Conservation (phyloP, 1,140 invertebrate species). For the Conus betulinus region DNA sequence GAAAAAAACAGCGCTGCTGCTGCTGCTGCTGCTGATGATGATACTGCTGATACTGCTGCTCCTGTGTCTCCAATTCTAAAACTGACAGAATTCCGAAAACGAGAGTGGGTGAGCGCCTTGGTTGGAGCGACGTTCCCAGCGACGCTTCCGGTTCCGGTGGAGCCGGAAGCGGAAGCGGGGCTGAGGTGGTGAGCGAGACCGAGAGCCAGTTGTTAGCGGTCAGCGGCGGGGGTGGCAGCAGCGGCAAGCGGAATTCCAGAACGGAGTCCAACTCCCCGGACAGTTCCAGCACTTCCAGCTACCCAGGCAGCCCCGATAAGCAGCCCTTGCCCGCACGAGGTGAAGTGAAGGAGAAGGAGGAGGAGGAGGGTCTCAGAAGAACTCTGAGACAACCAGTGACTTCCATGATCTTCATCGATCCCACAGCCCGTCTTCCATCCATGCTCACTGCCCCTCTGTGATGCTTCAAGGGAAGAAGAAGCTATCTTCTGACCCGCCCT, state of each 20-base stretch:
- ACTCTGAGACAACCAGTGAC: neutral
- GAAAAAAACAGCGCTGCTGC: neutral
- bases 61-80: neutral
- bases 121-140: neutral
- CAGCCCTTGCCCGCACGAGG: neutral
- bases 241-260: neutral
- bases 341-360: neutral
- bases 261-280: conserved; percentile 12
- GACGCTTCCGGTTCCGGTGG: neutral
- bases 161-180: neutral
- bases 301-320: neutral
- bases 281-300: neutral
- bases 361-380: neutral
- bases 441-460: neutral
- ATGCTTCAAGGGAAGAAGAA: neutral
- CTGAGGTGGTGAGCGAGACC: conserved; percentile 25
- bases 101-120: no score
- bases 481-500: neutral
- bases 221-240: neutral
- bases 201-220: conserved; percentile 9
- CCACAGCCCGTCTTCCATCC: neutral
- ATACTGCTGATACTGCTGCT: no score
- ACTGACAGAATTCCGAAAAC: no score
- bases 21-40: no score
- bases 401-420: neutral